phyloP scores from a whole-genome alignment of 2,888 invertebrate species.

The Harpalus rufipes region DNA sequence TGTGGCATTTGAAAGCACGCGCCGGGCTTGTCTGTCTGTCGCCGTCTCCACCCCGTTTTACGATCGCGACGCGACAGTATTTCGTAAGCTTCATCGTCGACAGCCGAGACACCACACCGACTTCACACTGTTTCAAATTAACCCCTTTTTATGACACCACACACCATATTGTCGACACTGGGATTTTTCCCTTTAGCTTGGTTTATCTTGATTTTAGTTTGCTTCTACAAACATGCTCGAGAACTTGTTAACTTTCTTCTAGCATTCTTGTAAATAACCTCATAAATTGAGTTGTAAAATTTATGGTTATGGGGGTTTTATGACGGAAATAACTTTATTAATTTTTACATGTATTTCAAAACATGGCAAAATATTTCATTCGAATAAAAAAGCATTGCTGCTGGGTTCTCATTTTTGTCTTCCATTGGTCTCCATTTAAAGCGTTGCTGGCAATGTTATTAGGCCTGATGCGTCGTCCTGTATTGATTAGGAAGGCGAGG shows the following conservation, averaged over 20 bases:
- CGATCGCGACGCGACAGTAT: constrained; percentile 63
- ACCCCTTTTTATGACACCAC: constrained; percentile 64
- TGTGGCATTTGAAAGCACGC: constrained; percentile 2
- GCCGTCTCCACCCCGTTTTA: constrained; percentile 47
- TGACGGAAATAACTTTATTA: neutral
- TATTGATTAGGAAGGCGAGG: too few species aligned
- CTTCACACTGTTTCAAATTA: constrained; percentile 62
- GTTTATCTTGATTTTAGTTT: constrained; percentile 51
- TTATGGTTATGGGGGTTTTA: neutral
- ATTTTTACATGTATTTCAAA: neutral
- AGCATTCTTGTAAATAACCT: neutral
- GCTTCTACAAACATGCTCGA: neutral
- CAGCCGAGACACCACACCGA: constrained; percentile 17
- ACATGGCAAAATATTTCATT: neutral
- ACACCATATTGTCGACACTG: constrained; percentile 60
- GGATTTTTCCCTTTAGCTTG: constrained; percentile 56
- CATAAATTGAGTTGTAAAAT: neutral
- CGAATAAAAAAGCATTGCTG: too few species aligned
- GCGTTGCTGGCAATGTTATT: too few species aligned
- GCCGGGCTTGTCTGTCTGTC: constrained; percentile 27
- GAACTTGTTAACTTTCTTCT: neutral
- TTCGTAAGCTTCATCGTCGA: constrained; percentile 56
- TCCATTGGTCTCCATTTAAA: too few species aligned
- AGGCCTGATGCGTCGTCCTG: too few species aligned
- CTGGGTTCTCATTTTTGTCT: too few species aligned